These are phyloP conservation scores for Lasioglossum morio DNA, from an alignment of 2,888 invertebrate genomes.

Conservation along the genomic window DNA sequence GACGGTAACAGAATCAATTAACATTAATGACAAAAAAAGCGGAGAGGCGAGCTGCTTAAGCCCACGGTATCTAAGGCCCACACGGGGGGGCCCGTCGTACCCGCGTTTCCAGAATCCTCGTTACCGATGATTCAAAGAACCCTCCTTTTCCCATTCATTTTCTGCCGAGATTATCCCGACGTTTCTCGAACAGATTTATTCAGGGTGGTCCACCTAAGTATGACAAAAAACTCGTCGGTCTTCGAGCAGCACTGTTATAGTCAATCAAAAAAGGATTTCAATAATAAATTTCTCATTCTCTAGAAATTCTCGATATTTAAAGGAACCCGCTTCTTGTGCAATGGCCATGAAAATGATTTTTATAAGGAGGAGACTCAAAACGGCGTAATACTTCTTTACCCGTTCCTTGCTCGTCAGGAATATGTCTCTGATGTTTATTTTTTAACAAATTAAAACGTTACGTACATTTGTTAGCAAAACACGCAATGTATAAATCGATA, in stretches of 20 bases:
- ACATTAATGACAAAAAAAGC: conserved; percentile 56
- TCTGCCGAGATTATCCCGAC: neutral
- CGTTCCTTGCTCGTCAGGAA: too few relatives aligned
- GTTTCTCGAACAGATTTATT: neutral
- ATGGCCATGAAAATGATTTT: neutral
- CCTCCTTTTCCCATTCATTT: neutral
- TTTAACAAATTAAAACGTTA: too few relatives aligned
- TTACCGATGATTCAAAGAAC: conserved; percentile 19
- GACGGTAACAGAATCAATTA: conserved; percentile 60
- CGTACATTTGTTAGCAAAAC: too few relatives aligned
- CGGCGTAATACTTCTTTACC: too few relatives aligned
- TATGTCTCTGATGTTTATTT: too few relatives aligned
- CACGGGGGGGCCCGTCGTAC: conserved; percentile 2
- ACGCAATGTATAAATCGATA: too few relatives aligned
- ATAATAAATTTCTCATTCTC: neutral
- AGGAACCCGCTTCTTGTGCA: rapidly evolving
- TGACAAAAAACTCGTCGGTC: neutral
- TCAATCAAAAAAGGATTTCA: neutral
- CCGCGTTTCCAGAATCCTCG: conserved; percentile 28
- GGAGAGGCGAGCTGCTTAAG: conserved; percentile 51
- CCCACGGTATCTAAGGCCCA: neutral
- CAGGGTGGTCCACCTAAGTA: neutral
- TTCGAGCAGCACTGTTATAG: neutral
- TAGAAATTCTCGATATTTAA: neutral
- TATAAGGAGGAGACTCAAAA: too few relatives aligned